Evolutionary conservation across 1,140 invertebrate species (phyloP).

Genomic region (Prorops nasuta): DNA sequence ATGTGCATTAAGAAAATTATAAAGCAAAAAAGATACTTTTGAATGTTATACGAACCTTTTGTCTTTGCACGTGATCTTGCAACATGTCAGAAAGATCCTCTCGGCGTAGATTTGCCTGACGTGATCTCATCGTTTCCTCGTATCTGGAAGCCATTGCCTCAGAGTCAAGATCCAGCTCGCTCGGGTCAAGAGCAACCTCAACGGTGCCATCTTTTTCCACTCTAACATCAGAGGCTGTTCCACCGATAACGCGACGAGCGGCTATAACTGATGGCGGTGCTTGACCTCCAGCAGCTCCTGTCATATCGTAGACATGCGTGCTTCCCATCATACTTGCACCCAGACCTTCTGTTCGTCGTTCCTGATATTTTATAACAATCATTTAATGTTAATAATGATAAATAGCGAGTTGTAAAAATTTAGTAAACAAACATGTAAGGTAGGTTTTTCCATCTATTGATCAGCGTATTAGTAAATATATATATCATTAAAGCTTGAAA

Average conservation of each 20-base stretch:
- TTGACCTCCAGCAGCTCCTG: slow-evolving; percentile 60
- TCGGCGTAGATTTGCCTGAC: slow-evolving; percentile 81
- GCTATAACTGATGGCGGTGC: slow-evolving; percentile 58
- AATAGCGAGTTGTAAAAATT: too few species aligned
- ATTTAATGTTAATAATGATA: too few species aligned
- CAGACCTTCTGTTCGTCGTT: slow-evolving; percentile 87
- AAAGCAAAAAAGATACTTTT: slow-evolving; percentile 6
- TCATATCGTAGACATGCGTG: slow-evolving; percentile 94
- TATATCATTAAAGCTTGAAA: too few species aligned
- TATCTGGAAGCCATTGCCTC: slow-evolving; percentile 95
- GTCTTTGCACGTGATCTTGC: slow-evolving; percentile 93
- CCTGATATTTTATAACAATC: too few species aligned
- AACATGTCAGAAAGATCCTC: slow-evolving; percentile 99
- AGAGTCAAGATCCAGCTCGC: slow-evolving; percentile 93
- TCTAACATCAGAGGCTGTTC: slow-evolving; percentile 40
- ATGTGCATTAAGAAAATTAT: slow-evolving; percentile 14
- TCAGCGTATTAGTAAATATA: too few species aligned
- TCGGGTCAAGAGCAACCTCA: slow-evolving; percentile 94
- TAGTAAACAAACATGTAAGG: too few species aligned
- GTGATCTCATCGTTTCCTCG: slow-evolving; percentile 92
- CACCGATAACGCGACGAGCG: slow-evolving; percentile 45
- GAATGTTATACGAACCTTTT: slow-evolving; percentile 65
- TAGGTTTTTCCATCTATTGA: too few species aligned
- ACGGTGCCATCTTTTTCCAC: slow-evolving; percentile 70
- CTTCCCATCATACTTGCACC: slow-evolving; percentile 98